phyloP scores from a whole-genome alignment of 2,888 invertebrate genomes.

The Phorcus lineatus region DNA sequence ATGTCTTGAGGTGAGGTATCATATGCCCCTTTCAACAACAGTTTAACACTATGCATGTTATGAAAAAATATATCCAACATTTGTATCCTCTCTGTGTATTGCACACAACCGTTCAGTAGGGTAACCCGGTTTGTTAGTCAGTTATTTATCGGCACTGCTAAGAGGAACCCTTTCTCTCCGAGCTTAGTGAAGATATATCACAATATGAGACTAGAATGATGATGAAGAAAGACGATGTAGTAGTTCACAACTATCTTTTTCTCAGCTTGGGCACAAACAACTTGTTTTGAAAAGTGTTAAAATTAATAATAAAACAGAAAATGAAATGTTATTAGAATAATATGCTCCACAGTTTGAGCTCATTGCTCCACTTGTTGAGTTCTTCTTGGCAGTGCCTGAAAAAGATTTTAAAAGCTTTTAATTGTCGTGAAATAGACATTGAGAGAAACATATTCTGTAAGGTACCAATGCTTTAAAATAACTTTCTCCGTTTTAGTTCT shows the following conservation, averaged over 20 bases:
- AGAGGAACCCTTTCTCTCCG: neutral
- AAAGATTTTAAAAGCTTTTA: neutral
- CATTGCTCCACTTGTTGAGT: neutral
- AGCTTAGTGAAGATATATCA: neutral
- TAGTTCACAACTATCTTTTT: neutral
- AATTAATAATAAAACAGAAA: neutral
- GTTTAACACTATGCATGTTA: neutral
- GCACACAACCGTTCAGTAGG: too few species aligned
- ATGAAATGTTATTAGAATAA: neutral
- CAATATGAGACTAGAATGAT: neutral
- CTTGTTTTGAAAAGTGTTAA: neutral
- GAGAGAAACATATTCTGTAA: too few species aligned
- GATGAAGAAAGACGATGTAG: constrained; percentile 16
- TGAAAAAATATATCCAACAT: neutral
- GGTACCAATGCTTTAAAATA: too few species aligned
- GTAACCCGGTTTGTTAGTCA: too few species aligned
- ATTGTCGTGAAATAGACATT: too few species aligned
- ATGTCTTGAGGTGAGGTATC: neutral
- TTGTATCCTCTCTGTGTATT: neutral
- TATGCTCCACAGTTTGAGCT: neutral
- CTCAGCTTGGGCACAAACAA: constrained; percentile 4
- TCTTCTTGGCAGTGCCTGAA: constrained; percentile 8
- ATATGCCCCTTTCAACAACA: neutral
- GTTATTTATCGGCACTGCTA: neutral
- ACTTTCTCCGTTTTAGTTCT: too few species aligned